Base-by-base conservation (phyloP, 1,140 invertebrate species). In the Metaphire vulgaris region DNA sequence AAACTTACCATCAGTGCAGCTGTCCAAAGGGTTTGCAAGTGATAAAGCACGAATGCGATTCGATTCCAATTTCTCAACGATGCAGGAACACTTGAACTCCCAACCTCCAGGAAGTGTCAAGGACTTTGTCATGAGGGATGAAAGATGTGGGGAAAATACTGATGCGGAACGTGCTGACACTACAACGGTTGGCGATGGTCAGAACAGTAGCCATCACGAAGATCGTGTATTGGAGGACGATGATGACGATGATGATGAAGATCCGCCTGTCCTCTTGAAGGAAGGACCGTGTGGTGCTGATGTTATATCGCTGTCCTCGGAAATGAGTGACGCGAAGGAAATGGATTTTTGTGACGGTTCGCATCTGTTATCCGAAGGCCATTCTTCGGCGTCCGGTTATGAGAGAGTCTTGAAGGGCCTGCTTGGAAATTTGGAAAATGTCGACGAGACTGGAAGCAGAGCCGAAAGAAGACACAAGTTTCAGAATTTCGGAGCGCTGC, bases 191-290 rank as follows among this genome's bases (percentile, higher is more conserved):
- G 67, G 30, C 26, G 30, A 31, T 31, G 30, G 67, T 26, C n/a
- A 69, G n/a, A 69, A 14, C 12, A 26, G 2, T 26, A 69, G 67
- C 12, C n/a, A 69, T 6, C 6, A 26, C 12, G 30, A 69, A 31
- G 83, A 69, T 12, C 2, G 67, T 2, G 67, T 28, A 14, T 6
- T 12, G 33, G 72, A 41, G 33, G 34, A 73, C 56, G 72, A 73
- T 29, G 33, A 41, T 56, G 34, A 56, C 72, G 26, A 71, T 2
- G 69, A 14, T 26, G 82, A 76, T 26, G 64, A 68, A 67, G 41
- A 56, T 56, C 41, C 41, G 6, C 41, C 41, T 56, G 41, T 56
- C 6, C 41, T 56, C 41, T 56, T 21, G 21, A 56, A 56, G 21
- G 41, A 56, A 56, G n/a, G n/a, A n/a, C n/a, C n/a, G n/a, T n/a